Percentiles rank a stretch among this genome's conserved stretches.
These are phyloP conservation scores for Myopa tessellatipennis DNA, from an alignment of 2,888 invertebrate genomes.

Conservation along the genomic window DNA sequence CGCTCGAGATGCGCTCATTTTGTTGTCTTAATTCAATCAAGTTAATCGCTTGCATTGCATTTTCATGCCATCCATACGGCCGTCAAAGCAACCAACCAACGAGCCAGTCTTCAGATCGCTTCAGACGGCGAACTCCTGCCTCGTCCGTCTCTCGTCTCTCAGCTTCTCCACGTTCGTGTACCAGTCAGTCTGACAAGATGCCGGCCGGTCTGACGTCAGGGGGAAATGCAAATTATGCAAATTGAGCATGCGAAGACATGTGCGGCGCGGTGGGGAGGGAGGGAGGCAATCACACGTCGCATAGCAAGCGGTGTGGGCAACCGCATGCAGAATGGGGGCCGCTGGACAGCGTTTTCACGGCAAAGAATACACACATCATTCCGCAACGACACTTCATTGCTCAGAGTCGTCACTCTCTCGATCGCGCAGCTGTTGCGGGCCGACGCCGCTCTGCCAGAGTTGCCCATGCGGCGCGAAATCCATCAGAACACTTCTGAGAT, in stretches of 20 bases:
- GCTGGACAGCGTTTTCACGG: no score
- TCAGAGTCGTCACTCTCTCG: no score
- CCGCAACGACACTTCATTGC: no score
- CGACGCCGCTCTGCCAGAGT: not conserved
- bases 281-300: not conserved
- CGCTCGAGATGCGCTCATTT: conserved; percentile 32
- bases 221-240: conserved; percentile 38
- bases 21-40: conserved; percentile 41
- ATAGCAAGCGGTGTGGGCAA: no score
- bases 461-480: conserved; percentile 7
- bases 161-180: not conserved
- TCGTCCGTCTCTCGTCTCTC: not conserved
- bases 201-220: not conserved
- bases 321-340: no score
- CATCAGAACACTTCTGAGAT: not conserved
- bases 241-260: not conserved
- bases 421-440: no score
- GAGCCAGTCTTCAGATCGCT: no score
- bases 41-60: conserved; percentile 34
- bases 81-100: not conserved
- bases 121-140: no score
- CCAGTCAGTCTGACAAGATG: not conserved
- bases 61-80: conserved; percentile 28
- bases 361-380: no score
- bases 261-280: no score